Evolutionary conservation across 2,113 vertebrate genomes (phyloP).

Genomic region (Notarius lentiginosus): DNA sequence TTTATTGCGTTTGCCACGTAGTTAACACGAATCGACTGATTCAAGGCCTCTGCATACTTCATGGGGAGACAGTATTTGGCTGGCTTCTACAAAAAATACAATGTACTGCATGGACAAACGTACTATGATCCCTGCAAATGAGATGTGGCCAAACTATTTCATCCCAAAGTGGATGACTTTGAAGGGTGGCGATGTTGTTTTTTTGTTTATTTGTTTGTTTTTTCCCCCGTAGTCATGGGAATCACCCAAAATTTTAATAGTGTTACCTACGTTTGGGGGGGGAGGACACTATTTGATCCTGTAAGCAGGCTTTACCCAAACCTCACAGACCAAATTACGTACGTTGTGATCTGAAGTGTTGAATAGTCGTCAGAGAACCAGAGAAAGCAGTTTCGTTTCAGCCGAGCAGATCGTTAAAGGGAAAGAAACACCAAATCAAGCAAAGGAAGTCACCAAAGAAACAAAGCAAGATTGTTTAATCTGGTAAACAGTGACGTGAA

Average conservation of each 20-base stretch:
- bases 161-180: background rate
- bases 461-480: background rate
- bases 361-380: background rate
- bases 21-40: background rate
- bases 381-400: background rate
- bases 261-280: no score
- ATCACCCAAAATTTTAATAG: background rate
- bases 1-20: background rate
- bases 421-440: background rate
- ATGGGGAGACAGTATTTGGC: background rate
- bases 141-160: background rate
- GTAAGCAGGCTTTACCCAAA: background rate
- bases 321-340: background rate
- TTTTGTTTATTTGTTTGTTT: no score
- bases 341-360: background rate
- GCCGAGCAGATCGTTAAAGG: background rate
- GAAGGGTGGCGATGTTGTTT: background rate
- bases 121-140: background rate
- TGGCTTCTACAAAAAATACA: background rate
- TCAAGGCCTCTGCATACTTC: background rate
- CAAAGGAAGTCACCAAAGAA: background rate
- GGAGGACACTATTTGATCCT: no score
- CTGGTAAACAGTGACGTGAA: background rate
- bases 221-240: background rate
- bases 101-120: background rate